Conservation (phyloP, 2,797 vertebrate species). For the Pseudopleuronectes americanus region DNA sequence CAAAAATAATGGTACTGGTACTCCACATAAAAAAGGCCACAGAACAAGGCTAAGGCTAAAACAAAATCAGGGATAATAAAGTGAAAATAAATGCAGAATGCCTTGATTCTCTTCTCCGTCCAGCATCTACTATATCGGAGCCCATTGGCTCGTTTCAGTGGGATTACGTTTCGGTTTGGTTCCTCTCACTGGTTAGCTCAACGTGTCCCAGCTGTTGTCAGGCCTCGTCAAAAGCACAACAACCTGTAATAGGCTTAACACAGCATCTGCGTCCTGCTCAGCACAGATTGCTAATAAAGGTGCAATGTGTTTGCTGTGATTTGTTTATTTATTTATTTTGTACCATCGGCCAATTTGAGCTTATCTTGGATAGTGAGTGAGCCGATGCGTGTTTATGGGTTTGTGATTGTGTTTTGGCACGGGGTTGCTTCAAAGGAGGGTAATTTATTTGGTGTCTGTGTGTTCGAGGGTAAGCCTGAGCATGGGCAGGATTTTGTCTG, state of each 20-base stretch:
- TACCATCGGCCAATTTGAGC: slow-evolving; percentile 57
- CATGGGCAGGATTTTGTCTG: slow-evolving; percentile 10
- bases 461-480: slow-evolving; percentile 29
- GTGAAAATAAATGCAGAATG: background rate
- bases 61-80: background rate
- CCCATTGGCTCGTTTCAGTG: slow-evolving; percentile 44
- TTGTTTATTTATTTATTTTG: slow-evolving; percentile 30
- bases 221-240: slow-evolving; percentile 68
- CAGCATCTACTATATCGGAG: slow-evolving; percentile 6
- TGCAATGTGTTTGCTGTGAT: slow-evolving; percentile 67
- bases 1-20: too few species aligned
- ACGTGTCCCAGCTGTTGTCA: slow-evolving; percentile 71
- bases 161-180: slow-evolving; percentile 55
- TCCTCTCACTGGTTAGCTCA: slow-evolving; percentile 42
- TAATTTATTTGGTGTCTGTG: slow-evolving; percentile 40
- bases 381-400: slow-evolving; percentile 20
- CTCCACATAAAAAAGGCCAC: too few species aligned
- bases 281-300: slow-evolving; percentile 78
- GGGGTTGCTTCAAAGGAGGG: slow-evolving; percentile 18
- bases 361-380: slow-evolving; percentile 46
- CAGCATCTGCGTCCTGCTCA: slow-evolving; percentile 58
- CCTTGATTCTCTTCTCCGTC: slow-evolving; percentile 10
- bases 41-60: background rate
- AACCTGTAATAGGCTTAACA: slow-evolving; percentile 76
- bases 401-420: slow-evolving; percentile 36